Evolutionary conservation across 2,888 invertebrate species (phyloP), one percentile per base, ranked within the genome.

Genomic region (Griposia aprilina): DNA sequence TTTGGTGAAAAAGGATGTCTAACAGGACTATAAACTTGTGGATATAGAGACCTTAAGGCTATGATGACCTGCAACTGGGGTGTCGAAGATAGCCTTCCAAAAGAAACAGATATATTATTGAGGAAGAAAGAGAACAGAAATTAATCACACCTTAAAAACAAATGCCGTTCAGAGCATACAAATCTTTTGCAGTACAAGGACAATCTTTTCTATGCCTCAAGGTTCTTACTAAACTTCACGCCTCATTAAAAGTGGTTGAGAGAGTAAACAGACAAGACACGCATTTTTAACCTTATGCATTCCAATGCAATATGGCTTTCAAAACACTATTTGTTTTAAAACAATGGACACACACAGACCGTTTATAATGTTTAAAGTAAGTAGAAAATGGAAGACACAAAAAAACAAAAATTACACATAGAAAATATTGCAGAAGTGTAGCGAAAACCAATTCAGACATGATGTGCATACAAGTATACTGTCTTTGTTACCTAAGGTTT

Each of bases 301-400:
- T 52, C 45, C 30, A 45, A 66, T 36, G 65, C 30, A 70, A 73
- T 15, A 23, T 5, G 26, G 30, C 23, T 82, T 73, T 65, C 80
- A 73, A 78, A 78, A 84, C 69, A 69, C 36, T 11, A 1, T 55
- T 72, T 72, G 62, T 80, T 11, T 8, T 20, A 8, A n/a, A 57
- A 82, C 66, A 78, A 59, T 68, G 20, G 13, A 36, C 15, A 69
- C 41, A 62, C 52, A 57, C 5, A 55, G 1, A 23, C 69, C 55
- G 65, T 70, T 23, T 1, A 69, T 74, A 84, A 83, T 70, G 7
- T 60, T 23, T n/a, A 36, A 11, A 13, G 50, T 66, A 23, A 60
- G 65, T 66, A 78, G 48, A 81, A 60, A 66, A 83, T 23, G 6
- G 15, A 30, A 7, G 11, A 36, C 52, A 45, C 30, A 15, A 41